Conservation (phyloP, 1,140 invertebrate genomes). For the Charaxes varanes region DNA sequence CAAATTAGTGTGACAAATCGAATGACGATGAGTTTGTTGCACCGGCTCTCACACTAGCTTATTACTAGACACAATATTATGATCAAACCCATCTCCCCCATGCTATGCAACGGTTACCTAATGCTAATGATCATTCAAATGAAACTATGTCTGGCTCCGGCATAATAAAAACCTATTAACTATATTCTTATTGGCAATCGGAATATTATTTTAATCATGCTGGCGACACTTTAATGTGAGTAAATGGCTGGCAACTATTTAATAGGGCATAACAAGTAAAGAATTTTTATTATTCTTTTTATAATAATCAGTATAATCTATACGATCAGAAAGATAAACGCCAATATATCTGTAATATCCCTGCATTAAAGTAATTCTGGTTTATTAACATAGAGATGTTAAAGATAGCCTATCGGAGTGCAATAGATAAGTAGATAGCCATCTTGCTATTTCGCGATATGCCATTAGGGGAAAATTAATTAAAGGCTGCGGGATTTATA, state of each 20-base stretch:
- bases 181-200: too few species aligned
- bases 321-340: not conserved
- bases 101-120: not conserved
- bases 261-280: too few species aligned
- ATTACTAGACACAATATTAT: too few species aligned
- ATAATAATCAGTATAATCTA: too few species aligned
- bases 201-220: too few species aligned
- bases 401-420: conserved; percentile 11
- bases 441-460: conserved; percentile 16
- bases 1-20: conserved; percentile 1
- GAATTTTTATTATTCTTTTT: too few species aligned
- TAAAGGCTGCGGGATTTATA: conserved; percentile 4
- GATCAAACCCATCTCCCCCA: not conserved
- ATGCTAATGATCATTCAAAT: not conserved
- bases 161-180: too few species aligned
- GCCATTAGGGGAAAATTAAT: conserved; percentile 14
- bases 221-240: too few species aligned
- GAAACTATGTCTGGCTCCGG: too few species aligned
- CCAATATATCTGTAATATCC: not conserved
- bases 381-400: conserved; percentile 5
- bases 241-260: too few species aligned
- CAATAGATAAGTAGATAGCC: conserved; percentile 10
- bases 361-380: not conserved
- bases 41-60: conserved; percentile 3
- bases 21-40: conserved; percentile 2